These are phyloP conservation scores for Hephaestus fuliginosus DNA, from an alignment of 2,797 vertebrate species.

Conservation along the genomic window DNA sequence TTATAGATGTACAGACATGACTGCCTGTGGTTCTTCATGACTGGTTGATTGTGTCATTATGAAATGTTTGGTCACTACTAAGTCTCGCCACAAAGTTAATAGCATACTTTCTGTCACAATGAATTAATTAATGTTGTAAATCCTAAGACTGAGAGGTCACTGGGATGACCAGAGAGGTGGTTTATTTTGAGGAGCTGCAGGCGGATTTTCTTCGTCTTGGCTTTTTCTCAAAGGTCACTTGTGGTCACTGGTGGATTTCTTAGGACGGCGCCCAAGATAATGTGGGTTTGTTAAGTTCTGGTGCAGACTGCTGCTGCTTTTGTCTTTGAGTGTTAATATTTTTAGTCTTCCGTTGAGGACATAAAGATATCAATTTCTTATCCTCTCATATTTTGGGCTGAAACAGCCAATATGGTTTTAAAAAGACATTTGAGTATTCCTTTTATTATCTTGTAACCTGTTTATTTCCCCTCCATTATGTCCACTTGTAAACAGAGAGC, in stretches of 20 bases:
- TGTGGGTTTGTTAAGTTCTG: background rate
- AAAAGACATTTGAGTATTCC: background rate
- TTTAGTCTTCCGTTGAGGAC: background rate
- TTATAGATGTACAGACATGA: constrained; percentile 1
- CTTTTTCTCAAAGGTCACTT: constrained; percentile 7
- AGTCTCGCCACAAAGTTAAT: background rate
- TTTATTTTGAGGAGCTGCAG: constrained; percentile 1
- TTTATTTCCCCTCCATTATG: constrained; percentile 5
- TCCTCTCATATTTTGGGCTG: background rate
- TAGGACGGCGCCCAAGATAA: background rate
- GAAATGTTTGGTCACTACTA: background rate
- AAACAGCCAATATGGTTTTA: background rate
- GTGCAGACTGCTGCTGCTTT: background rate
- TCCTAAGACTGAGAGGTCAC: background rate
- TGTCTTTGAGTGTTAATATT: background rate
- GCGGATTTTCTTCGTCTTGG: background rate
- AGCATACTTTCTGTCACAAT: background rate
- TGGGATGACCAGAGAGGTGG: background rate
- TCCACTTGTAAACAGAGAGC: constrained; percentile 15
- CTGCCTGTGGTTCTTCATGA: background rate
- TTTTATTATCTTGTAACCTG: constrained; percentile 11
- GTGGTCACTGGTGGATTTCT: constrained; percentile 9
- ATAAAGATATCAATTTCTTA: background rate
- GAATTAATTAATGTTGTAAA: background rate
- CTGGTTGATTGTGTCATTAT: background rate